Evolutionary conservation across 37 sponge, comb jelly and placozoan genomes (phyloP).

Genomic region (Agelas oroides): DNA sequence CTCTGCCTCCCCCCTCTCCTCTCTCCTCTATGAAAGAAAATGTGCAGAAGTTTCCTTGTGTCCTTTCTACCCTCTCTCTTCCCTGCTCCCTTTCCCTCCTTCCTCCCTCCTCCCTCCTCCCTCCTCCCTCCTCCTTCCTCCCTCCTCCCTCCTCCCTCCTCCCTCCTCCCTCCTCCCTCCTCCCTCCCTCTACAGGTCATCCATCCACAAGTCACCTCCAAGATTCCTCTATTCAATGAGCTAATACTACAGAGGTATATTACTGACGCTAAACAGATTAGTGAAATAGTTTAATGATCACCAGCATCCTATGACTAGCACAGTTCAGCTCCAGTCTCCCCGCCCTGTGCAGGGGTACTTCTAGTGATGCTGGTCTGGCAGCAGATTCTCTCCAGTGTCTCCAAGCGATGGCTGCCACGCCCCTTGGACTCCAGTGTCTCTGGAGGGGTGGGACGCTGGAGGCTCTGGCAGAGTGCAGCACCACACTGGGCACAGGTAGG

Average conservation of each 20-base stretch:
- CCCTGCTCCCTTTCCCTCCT: background rate
- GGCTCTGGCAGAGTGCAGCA: conserved; percentile 20
- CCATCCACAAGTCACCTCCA: conserved; percentile 76
- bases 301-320: no score
- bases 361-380: background rate
- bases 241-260: conserved; percentile 45
- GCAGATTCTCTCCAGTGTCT: conserved; percentile 67
- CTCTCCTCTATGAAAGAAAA: no score
- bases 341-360: conserved; percentile 6
- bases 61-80: no score
- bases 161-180: no score
- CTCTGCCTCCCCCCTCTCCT: no score
- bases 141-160: no score
- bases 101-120: no score
- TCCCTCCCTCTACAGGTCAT: conserved; percentile 21
- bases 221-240: conserved; percentile 68
- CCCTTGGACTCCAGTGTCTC: conserved; percentile 36
- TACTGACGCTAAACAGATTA: background rate
- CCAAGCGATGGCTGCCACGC: conserved; percentile 16
- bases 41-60: no score
- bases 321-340: no score
- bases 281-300: no score
- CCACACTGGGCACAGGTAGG: conserved; percentile 19
- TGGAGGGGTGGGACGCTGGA: conserved; percentile 27
- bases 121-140: no score